Evolutionary conservation across 2,888 invertebrate species (phyloP).

Genomic region (Caenorhabditis drosophilae): DNA sequence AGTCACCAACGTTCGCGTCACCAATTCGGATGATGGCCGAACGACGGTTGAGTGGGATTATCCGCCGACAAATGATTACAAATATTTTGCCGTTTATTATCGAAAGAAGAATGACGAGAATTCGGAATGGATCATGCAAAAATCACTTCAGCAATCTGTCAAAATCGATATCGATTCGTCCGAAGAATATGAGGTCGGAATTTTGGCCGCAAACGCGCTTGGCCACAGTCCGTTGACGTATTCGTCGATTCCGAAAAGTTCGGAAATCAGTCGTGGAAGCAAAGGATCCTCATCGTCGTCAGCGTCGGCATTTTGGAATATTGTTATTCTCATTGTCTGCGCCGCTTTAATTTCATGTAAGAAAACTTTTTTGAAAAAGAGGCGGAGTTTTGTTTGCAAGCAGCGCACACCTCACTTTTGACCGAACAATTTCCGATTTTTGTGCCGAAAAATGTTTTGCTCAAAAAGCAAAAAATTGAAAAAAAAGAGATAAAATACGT

Average conservation of each 20-base stretch:
- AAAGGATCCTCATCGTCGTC: slow-evolving; percentile 3
- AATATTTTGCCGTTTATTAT: slow-evolving; percentile 52
- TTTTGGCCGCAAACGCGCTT: slow-evolving; percentile 49
- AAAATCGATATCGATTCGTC: slow-evolving; percentile 20
- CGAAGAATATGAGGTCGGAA: slow-evolving; percentile 38
- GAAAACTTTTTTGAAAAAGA: background rate
- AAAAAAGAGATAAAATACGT: background rate
- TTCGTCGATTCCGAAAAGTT: slow-evolving; percentile 20
- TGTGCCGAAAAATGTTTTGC: background rate
- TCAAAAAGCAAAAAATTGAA: slow-evolving; percentile 1
- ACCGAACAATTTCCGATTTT: background rate
- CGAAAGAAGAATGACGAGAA: slow-evolving; percentile 24
- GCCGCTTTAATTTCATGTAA: slow-evolving; percentile 13
- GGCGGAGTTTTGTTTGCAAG: background rate
- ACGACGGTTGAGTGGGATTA: slow-evolving; percentile 40
- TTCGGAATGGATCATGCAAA: slow-evolving; percentile 24
- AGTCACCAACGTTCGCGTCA: slow-evolving; percentile 27
- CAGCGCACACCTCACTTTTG: too few relatives aligned
- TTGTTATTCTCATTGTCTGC: slow-evolving; percentile 23
- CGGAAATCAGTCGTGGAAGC: slow-evolving; percentile 4
- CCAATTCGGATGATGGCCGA: slow-evolving; percentile 11
- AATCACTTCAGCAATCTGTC: slow-evolving; percentile 26
- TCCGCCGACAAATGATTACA: slow-evolving; percentile 30
- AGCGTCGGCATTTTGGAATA: slow-evolving; percentile 27
- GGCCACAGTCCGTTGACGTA: slow-evolving; percentile 46